Conservation (phyloP, 2,888 invertebrate genomes). For the Allygus modestus region DNA sequence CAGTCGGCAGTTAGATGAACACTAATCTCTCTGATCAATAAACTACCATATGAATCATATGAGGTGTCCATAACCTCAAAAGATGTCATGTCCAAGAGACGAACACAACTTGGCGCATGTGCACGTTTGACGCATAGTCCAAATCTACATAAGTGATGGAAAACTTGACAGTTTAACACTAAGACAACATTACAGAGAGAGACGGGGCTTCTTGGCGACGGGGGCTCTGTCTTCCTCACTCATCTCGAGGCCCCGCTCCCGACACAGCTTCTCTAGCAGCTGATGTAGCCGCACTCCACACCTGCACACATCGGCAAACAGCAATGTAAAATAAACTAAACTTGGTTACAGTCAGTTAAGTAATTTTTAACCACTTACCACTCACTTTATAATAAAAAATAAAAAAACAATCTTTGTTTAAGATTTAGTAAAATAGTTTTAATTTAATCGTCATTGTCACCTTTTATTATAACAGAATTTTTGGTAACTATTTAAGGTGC, state of each 20-base stretch:
- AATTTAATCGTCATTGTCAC: no score
- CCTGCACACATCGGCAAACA: no score
- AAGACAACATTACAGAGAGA: not conserved
- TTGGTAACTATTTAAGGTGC: no score
- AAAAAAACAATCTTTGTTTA: no score
- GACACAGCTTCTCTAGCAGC: constrained; percentile 84
- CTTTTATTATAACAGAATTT: no score
- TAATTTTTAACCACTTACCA: constrained; percentile 72
- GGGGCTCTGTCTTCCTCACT: constrained; percentile 34
- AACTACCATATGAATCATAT: no score
- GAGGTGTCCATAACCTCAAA: no score
- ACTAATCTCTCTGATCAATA: no score
- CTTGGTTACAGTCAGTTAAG: constrained; percentile 44
- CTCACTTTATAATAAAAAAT: no score
- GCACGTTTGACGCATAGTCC: not conserved
- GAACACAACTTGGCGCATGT: not conserved
- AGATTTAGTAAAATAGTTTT: no score
- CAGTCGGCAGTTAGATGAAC: no score
- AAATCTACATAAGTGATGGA: not conserved
- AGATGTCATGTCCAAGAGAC: not conserved
- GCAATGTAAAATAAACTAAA: constrained; percentile 71
- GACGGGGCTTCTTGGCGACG: constrained; percentile 39
- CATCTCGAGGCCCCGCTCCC: constrained; percentile 74
- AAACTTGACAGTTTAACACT: constrained; percentile 5
- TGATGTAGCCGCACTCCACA: constrained; percentile 85